Evolutionary conservation across 2,113 vertebrate species (phyloP).

Genomic region (Equus przewalskii): DNA sequence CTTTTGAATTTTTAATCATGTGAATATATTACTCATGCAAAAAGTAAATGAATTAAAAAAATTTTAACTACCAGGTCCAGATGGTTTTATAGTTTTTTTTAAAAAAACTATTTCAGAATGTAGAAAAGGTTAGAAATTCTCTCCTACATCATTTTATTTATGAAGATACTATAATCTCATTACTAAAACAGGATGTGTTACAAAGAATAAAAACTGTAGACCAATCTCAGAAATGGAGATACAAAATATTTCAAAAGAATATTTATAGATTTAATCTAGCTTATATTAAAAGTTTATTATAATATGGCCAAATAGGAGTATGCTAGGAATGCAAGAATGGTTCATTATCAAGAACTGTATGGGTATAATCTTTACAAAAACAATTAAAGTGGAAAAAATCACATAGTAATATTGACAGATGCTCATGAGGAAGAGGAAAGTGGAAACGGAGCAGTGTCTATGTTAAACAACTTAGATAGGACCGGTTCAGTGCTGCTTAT

Average conservation of each 20-base stretch:
- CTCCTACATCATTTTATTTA: neutral
- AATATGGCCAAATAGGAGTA: conserved; percentile 15
- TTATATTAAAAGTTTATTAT: neutral
- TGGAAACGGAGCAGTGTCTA: neutral
- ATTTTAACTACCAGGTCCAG: neutral
- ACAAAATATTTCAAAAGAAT: conserved; percentile 17
- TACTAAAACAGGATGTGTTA: neutral
- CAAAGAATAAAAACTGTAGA: conserved; percentile 25
- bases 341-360: neutral
- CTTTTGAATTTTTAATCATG: conserved; percentile 37
- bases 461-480: neutral
- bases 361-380: neutral
- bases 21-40: conserved; percentile 21
- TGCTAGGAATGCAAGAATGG: neutral
- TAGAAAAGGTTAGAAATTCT: neutral
- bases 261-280: neutral
- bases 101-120: neutral
- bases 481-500: neutral
- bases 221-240: neutral
- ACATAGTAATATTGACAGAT: neutral
- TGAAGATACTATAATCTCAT: neutral
- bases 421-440: neutral
- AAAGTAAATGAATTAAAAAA: conserved; percentile 28
- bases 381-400: neutral
- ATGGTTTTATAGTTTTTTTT: neutral